These are phyloP conservation scores for Opisthocomus hoazin DNA, from an alignment of 2,113 vertebrate species.

Conservation along the genomic window DNA sequence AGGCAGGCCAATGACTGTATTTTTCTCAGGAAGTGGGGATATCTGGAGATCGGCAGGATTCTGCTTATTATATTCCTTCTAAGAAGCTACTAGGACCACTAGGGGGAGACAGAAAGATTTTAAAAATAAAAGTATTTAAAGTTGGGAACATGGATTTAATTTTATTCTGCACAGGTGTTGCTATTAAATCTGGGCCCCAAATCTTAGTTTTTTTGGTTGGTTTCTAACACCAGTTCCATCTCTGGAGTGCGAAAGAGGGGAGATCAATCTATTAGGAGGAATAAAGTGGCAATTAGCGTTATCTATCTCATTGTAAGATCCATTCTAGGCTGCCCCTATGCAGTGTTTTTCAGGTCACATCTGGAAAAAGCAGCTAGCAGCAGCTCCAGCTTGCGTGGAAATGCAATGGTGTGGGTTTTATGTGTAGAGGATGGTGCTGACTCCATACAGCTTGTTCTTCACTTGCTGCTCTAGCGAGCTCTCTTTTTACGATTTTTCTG, in stretches of 20 bases:
- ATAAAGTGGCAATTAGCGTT: not conserved
- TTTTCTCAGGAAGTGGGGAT: not conserved
- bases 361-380: not conserved
- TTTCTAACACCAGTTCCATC: not conserved
- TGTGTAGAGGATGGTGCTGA: not conserved
- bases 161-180: not conserved
- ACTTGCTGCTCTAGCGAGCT: not conserved
- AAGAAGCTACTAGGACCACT: not conserved
- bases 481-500: not conserved
- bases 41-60: not conserved
- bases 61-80: not conserved
- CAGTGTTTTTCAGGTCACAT: not conserved
- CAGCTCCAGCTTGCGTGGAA: not conserved
- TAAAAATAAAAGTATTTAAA: not conserved
- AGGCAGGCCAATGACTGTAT: not conserved
- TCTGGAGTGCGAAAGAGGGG: not conserved
- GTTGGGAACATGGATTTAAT: not conserved
- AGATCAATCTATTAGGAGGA: not conserved
- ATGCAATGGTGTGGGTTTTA: not conserved
- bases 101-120: conserved; percentile 20
- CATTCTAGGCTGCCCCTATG: not conserved
- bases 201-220: not conserved
- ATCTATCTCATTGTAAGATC: not conserved
- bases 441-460: not conserved
- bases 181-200: not conserved